A percentile compares a stretch with the other conserved stretches of the same genome.
phyloP scores from a whole-genome alignment of 1,140 invertebrate genomes.

The Adelges cooleyi region DNA sequence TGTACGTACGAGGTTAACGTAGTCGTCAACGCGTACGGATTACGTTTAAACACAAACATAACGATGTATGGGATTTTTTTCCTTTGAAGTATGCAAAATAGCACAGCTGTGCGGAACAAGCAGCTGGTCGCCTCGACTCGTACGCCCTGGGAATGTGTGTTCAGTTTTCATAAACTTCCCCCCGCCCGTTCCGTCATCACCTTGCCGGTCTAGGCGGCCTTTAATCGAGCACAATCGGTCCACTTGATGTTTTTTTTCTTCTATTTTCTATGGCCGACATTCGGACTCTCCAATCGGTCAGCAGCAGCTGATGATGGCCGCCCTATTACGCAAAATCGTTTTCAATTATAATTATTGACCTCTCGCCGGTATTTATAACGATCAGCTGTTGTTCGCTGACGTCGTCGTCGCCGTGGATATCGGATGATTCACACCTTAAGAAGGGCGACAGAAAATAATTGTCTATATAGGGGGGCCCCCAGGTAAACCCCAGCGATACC shows the following conservation, averaged over 20 bases:
- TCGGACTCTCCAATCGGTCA: too few species aligned
- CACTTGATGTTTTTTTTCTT: too few species aligned
- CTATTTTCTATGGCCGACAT: too few species aligned
- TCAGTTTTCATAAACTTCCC: too few species aligned
- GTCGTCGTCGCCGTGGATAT: not conserved
- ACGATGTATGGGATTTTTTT: not conserved
- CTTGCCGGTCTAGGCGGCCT: too few species aligned
- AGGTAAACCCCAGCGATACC: not conserved
- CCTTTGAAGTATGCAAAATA: slow-evolving; percentile 16
- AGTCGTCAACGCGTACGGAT: too few species aligned
- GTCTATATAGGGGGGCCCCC: slow-evolving; percentile 1
- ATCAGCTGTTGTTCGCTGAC: slow-evolving; percentile 28
- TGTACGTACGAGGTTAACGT: too few species aligned
- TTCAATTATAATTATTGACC: not conserved
- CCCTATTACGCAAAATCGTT: too few species aligned
- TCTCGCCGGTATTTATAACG: slow-evolving; percentile 2
- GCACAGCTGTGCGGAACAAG: slow-evolving; percentile 20
- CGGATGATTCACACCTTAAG: slow-evolving; percentile 26
- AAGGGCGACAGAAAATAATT: slow-evolving; percentile 12
- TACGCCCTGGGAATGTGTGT: slow-evolving; percentile 5
- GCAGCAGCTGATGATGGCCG: too few species aligned
- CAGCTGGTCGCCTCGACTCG: not conserved
- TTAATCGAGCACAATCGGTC: too few species aligned
- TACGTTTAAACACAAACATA: too few species aligned
- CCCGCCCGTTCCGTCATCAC: too few species aligned